A percentile compares a stretch with the other conserved stretches of the same genome.
phyloP scores from a whole-genome alignment of 2,797 vertebrate species.

The Macrochelys suwanniensis region DNA sequence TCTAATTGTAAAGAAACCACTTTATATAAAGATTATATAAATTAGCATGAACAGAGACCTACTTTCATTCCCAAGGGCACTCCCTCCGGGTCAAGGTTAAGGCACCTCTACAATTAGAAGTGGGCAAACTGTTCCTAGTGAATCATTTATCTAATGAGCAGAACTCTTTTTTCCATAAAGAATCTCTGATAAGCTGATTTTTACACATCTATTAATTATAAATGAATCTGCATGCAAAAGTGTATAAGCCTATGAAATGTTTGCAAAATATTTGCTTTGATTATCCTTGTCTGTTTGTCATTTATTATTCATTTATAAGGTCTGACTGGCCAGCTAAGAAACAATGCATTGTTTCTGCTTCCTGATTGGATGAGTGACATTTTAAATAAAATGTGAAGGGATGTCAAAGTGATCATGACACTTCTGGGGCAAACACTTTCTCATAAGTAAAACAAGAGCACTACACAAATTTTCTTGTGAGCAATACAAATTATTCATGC shows the following conservation, averaged over 20 bases:
- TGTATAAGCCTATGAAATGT: background rate
- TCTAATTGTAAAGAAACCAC: background rate
- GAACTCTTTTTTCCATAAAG: background rate
- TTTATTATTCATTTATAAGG: background rate
- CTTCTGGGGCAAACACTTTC: background rate
- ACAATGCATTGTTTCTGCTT: background rate
- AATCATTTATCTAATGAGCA: background rate
- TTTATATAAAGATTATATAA: background rate
- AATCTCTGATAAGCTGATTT: background rate
- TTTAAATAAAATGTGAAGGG: background rate
- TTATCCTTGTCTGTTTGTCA: background rate
- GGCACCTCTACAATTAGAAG: background rate
- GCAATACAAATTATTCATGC: background rate
- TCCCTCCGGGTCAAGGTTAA: background rate
- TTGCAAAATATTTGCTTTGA: background rate
- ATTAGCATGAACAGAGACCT: background rate
- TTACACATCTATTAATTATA: background rate
- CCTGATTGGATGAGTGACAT: background rate
- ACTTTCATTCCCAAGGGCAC: background rate
- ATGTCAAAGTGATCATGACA: background rate
- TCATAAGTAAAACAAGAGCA: background rate
- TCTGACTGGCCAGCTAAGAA: background rate
- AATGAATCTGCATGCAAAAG: background rate
- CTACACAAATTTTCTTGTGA: background rate
- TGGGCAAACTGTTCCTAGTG: background rate